Evolutionary conservation across 2,888 invertebrate genomes (phyloP).

Genomic region (Germaria angustata): DNA sequence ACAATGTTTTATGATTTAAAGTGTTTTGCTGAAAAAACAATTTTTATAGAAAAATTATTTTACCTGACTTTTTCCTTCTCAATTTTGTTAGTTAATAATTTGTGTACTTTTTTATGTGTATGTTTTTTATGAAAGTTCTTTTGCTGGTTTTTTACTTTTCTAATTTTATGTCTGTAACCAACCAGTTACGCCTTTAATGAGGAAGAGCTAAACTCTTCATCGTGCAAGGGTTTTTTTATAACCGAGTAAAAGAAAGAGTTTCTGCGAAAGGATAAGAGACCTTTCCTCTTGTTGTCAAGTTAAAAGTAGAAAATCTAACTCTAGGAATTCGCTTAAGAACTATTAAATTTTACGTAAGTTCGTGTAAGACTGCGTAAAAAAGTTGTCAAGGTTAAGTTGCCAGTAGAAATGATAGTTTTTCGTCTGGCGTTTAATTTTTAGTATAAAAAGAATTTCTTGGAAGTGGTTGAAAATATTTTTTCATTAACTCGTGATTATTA

Average conservation of each 20-base stretch:
- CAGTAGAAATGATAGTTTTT: background rate
- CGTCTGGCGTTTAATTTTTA: too few species aligned
- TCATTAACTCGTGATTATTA: slow-evolving; percentile 50
- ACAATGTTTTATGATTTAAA: slow-evolving; percentile 23
- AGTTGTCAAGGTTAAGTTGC: slow-evolving; percentile 39
- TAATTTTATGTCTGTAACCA: background rate
- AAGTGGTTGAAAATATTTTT: slow-evolving; percentile 14
- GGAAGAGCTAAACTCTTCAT: slow-evolving; percentile 51
- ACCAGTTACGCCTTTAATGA: slow-evolving; percentile 46
- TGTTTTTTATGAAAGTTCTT: slow-evolving; percentile 24
- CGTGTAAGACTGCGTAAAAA: slow-evolving; percentile 55
- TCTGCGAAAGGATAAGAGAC: slow-evolving; percentile 66
- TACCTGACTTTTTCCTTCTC: slow-evolving; percentile 26
- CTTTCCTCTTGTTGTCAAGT: slow-evolving; percentile 13
- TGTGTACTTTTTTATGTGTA: background rate
- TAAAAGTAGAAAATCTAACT: background rate
- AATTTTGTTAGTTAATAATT: slow-evolving; percentile 55
- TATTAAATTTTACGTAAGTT: slow-evolving; percentile 60
- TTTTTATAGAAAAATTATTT: background rate
- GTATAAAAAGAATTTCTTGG: slow-evolving; percentile 13
- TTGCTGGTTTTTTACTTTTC: slow-evolving; percentile 10
- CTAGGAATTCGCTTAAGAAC: slow-evolving; percentile 4
- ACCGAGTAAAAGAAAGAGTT: slow-evolving; percentile 54
- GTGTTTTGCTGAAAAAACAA: background rate
- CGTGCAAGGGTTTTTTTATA: slow-evolving; percentile 5